phyloP scores from a whole-genome alignment of 1,140 invertebrate genomes.

The Cyrtorhinus lividipennis region DNA sequence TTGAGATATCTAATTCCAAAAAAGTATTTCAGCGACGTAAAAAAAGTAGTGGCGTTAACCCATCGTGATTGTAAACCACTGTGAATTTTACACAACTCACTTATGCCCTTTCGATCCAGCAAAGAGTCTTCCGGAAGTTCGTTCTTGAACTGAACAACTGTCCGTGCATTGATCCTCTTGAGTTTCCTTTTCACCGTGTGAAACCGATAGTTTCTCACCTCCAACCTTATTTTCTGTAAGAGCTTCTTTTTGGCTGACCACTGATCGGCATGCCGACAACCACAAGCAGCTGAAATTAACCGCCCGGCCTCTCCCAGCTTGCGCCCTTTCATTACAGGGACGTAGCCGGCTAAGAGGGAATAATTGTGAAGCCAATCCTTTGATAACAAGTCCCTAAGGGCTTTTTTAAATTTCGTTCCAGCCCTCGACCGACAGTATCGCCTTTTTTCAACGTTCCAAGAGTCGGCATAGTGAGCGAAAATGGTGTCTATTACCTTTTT shows the following conservation, averaged over 20 bases:
- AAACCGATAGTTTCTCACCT: background rate
- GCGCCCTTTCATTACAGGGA: background rate
- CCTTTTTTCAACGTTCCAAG: background rate
- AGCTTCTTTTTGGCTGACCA: background rate
- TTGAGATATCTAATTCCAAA: too few relatives aligned
- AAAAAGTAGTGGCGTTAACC: too few relatives aligned
- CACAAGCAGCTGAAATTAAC: background rate
- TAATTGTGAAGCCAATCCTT: background rate
- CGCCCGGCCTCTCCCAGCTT: background rate
- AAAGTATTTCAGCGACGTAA: too few relatives aligned
- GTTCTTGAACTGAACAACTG: background rate
- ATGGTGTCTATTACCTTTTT: background rate
- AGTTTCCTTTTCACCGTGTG: background rate
- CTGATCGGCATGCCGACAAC: background rate
- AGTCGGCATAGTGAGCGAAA: background rate
- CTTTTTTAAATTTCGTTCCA: background rate
- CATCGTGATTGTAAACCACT: too few relatives aligned
- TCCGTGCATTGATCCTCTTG: background rate
- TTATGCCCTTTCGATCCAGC: too few relatives aligned
- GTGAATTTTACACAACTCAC: too few relatives aligned
- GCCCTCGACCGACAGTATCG: background rate
- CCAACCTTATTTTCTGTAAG: background rate
- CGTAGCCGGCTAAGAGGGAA: background rate
- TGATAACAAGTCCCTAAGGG: background rate
- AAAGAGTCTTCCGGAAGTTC: background rate